Percentiles rank a stretch among this genome's conserved stretches.
phyloP scores from a whole-genome alignment of 1,140 invertebrate genomes.

The Megalonaias nervosa region DNA sequence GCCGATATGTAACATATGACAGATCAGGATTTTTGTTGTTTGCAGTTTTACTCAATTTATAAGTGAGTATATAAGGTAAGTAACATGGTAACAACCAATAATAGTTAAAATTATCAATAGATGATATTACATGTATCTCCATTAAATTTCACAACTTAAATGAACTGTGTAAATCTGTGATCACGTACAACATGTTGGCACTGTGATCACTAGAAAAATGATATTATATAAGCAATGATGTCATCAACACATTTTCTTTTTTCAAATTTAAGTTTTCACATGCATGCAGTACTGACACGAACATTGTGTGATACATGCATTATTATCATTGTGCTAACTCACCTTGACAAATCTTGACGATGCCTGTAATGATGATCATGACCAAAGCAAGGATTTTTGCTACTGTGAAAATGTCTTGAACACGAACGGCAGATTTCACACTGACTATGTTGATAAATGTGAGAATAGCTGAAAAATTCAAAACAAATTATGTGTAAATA shows the following conservation, averaged over 20 bases:
- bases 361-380: slow-evolving; percentile 70
- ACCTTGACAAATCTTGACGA: slow-evolving; percentile 63
- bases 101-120: too few species aligned
- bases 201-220: background rate
- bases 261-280: too few species aligned
- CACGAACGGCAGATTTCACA: slow-evolving; percentile 66
- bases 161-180: background rate
- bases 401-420: slow-evolving; percentile 69
- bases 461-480: slow-evolving; percentile 62
- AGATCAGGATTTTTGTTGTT: too few species aligned
- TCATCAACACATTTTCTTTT: too few species aligned
- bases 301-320: too few species aligned
- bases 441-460: slow-evolving; percentile 70
- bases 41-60: too few species aligned
- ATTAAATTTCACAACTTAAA: too few species aligned
- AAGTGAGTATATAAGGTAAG: too few species aligned
- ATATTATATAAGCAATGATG: background rate
- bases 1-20: too few species aligned
- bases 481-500: background rate
- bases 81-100: too few species aligned
- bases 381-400: slow-evolving; percentile 69
- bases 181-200: background rate
- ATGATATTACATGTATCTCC: too few species aligned
- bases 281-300: too few species aligned
- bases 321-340: slow-evolving; percentile 22